These are phyloP conservation scores for Archegozetes longisetosus DNA, from an alignment of 1,140 invertebrate species.

Conservation along the genomic window DNA sequence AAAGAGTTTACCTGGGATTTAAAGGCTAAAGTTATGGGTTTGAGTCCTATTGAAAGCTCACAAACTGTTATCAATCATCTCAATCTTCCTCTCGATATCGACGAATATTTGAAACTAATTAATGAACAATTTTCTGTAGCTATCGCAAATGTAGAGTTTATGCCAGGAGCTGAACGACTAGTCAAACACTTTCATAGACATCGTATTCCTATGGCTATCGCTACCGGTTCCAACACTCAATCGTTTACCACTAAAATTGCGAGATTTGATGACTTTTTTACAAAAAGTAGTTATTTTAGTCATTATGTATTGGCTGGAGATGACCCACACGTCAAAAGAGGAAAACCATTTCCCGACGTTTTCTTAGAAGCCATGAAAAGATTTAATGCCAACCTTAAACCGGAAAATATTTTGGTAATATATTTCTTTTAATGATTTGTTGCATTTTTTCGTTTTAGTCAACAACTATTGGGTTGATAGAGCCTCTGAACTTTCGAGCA, in stretches of 20 bases:
- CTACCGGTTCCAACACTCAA: neutral
- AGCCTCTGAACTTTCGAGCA: too few species aligned
- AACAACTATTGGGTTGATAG: too few species aligned
- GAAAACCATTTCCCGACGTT: conserved; percentile 13
- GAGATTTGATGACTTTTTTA: conserved; percentile 7
- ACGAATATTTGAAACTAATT: neutral
- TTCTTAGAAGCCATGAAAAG: conserved; percentile 6
- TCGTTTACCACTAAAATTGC: neutral
- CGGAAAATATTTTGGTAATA: conserved; percentile 1
- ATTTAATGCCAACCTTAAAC: neutral
- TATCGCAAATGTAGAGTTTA: conserved; percentile 1
- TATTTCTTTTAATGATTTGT: neutral
- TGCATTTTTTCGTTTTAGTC: neutral
- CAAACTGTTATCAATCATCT: neutral
- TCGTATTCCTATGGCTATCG: conserved; percentile 15
- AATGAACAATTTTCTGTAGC: neutral
- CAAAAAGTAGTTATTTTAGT: conserved; percentile 1
- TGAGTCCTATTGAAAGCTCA: neutral
- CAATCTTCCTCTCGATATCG: neutral
- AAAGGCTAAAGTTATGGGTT: conserved; percentile 1
- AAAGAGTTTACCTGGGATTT: neutral
- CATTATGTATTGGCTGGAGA: conserved; percentile 8
- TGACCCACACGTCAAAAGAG: conserved; percentile 9
- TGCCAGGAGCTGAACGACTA: conserved; percentile 14
- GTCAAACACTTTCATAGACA: conserved; percentile 8